Percentiles rank a stretch among this genome's conserved stretches.
Evolutionary conservation across 2,888 invertebrate genomes (phyloP).

Genomic region (Pegoplata infirma): DNA sequence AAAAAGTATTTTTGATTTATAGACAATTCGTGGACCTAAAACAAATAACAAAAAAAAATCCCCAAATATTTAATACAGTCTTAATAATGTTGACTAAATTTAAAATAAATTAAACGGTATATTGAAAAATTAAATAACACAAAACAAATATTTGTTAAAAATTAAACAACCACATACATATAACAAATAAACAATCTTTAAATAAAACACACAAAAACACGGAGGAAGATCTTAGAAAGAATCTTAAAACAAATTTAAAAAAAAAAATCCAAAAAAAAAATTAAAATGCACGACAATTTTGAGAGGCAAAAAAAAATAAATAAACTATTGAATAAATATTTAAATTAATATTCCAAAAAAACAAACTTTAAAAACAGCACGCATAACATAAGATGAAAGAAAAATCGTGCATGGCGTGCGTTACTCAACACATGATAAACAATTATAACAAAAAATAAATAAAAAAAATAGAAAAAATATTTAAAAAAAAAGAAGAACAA

Average conservation of each 20-base stretch:
- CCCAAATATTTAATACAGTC: no score
- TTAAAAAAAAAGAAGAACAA: neutral
- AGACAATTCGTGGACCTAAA: no score
- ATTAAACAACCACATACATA: neutral
- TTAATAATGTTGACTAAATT: neutral
- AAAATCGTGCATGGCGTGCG: conserved; percentile 61
- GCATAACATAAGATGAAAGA: conserved; percentile 35
- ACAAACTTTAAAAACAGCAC: conserved; percentile 37
- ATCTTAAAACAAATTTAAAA: no score
- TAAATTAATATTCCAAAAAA: conserved; percentile 34
- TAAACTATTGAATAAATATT: conserved; percentile 27
- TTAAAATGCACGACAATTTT: conserved; percentile 20
- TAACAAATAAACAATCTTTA: neutral
- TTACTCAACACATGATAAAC: conserved; percentile 46
- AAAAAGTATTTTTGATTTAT: no score
- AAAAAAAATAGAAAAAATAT: neutral
- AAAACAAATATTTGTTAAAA: neutral
- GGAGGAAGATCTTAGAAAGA: neutral
- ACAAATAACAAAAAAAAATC: no score
- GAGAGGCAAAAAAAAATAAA: conserved; percentile 10
- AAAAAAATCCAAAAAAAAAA: neutral
- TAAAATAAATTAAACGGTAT: neutral
- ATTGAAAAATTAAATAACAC: neutral
- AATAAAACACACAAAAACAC: neutral
- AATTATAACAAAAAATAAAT: conserved; percentile 38